Percentiles rank a stretch among this genome's conserved stretches.
Conservation (phyloP, 2,888 invertebrate species). For the Patella depressa region DNA sequence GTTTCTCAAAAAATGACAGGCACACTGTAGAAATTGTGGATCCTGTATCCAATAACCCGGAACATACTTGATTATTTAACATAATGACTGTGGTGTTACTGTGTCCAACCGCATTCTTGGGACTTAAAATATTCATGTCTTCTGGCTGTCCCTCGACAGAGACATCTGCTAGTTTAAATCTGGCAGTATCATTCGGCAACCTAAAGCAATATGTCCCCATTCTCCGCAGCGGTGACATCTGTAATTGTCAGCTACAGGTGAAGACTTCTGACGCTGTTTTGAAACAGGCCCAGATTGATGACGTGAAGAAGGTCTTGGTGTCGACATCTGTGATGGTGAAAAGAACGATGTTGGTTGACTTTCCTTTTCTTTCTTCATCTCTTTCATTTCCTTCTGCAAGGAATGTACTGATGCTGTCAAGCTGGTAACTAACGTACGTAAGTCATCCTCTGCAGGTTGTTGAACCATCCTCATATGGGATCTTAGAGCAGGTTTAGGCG, state of each 20-base stretch:
- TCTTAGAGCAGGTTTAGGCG: not conserved
- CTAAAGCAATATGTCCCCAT: not conserved
- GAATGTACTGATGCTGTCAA: not conserved
- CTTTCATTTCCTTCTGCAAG: not conserved
- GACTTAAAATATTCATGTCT: not conserved
- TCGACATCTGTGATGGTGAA: too few relatives aligned
- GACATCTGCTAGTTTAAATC: not conserved
- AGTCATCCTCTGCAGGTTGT: not conserved
- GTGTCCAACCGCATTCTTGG: not conserved
- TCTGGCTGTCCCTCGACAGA: not conserved
- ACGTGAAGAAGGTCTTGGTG: too few relatives aligned
- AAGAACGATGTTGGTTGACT: not conserved
- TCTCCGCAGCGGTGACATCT: not conserved
- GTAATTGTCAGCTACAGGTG: not conserved
- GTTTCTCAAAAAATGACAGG: not conserved
- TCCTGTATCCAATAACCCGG: slow-evolving; percentile 10
- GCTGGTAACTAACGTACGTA: not conserved
- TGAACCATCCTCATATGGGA: not conserved
- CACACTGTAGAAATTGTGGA: not conserved
- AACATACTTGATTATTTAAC: not conserved
- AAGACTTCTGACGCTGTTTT: not conserved
- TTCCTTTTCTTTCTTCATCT: not conserved
- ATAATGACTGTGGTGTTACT: not conserved
- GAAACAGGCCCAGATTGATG: too few relatives aligned
- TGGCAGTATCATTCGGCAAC: not conserved